phyloP scores from a whole-genome alignment of 2,888 invertebrate genomes.

The Apodemia duryi region DNA sequence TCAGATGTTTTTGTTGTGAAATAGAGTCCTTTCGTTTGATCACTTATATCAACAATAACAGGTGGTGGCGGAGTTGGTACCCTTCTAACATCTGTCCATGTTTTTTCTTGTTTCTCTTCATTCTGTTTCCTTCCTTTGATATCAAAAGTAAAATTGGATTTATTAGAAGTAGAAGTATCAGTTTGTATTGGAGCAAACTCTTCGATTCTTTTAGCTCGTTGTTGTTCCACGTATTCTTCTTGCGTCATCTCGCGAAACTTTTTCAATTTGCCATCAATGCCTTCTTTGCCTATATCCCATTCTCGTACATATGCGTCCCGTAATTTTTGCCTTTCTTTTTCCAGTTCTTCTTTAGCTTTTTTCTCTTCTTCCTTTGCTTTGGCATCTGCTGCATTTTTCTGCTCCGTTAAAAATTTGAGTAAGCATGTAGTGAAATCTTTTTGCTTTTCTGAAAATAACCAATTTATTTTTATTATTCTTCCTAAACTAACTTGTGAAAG shows the following conservation, averaged over 20 bases:
- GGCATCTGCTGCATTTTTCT: conserved; percentile 69
- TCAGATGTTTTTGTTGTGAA: conserved; percentile 52
- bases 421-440: conserved; percentile 62
- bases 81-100: conserved; percentile 64
- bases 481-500: background rate
- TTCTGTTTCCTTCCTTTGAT: conserved; percentile 46
- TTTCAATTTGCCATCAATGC: conserved; percentile 66
- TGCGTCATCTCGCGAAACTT: conserved; percentile 82
- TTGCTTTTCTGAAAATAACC: conserved; percentile 51
- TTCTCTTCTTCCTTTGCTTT: conserved; percentile 63
- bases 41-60: conserved; percentile 39
- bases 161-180: conserved; percentile 31
- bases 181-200: conserved; percentile 88
- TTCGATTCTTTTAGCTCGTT: conserved; percentile 83
- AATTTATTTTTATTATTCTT: background rate
- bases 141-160: conserved; percentile 49
- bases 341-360: conserved; percentile 60
- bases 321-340: conserved; percentile 68
- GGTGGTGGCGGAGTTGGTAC: conserved; percentile 47
- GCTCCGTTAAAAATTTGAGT: conserved; percentile 64
- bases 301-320: conserved; percentile 81
- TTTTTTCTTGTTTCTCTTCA: conserved; percentile 36
- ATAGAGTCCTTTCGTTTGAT: conserved; percentile 52
- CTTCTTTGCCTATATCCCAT: conserved; percentile 87
- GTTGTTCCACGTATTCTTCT: conserved; percentile 87